These are phyloP conservation scores for Bactericera cockerelli DNA, from an alignment of 1,140 invertebrate genomes.

Conservation along the genomic window DNA sequence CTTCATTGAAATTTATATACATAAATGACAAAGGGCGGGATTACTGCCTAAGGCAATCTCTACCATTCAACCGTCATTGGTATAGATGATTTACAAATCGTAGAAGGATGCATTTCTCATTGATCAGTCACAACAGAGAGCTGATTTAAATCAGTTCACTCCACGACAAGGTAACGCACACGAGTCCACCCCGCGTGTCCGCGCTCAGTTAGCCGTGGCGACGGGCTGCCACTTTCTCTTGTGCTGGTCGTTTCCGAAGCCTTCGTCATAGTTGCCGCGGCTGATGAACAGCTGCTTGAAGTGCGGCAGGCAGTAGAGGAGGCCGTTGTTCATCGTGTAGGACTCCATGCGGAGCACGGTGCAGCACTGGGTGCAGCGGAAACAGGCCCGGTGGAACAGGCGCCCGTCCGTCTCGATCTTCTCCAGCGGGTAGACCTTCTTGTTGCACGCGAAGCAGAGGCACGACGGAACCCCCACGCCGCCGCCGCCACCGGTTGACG, in stretches of 20 bases:
- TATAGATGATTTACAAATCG: too few species aligned
- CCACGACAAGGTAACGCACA: too few species aligned
- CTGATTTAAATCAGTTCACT: too few species aligned
- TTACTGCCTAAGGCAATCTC: too few species aligned
- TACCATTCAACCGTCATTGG: too few species aligned
- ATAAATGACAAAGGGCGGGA: too few species aligned
- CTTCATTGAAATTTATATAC: too few species aligned
- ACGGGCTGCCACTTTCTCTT: constrained; percentile 39
- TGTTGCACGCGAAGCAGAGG: constrained; percentile 50
- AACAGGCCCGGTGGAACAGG: constrained; percentile 61
- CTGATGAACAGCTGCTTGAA: constrained; percentile 68
- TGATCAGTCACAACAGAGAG: too few species aligned
- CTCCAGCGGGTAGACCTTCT: constrained; percentile 63
- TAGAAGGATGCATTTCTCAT: too few species aligned
- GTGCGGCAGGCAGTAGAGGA: constrained; percentile 60
- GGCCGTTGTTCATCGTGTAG: constrained; percentile 55
- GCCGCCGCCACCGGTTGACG: not conserved
- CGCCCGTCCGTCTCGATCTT: constrained; percentile 59
- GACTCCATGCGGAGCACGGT: constrained; percentile 60
- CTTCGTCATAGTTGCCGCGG: constrained; percentile 74
- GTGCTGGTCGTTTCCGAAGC: constrained; percentile 48
- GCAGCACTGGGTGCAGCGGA: constrained; percentile 62
- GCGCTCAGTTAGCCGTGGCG: not conserved
- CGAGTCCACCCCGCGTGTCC: too few species aligned
- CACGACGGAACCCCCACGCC: not conserved